Evolutionary conservation across 1,140 invertebrate species (phyloP).

Genomic region (Hyposmocoma kahamanoa): DNA sequence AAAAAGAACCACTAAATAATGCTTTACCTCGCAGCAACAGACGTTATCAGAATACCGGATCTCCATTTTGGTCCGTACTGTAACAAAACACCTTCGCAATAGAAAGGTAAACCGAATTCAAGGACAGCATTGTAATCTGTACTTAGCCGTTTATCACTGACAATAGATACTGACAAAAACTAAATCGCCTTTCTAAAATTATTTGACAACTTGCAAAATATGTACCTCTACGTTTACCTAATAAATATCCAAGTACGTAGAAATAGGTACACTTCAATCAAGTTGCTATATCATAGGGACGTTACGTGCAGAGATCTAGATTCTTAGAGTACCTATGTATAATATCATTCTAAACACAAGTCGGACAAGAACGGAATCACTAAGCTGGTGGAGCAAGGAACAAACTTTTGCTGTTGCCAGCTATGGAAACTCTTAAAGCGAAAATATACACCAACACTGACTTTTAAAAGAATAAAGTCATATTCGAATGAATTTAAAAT

Average conservation of each 20-base stretch:
- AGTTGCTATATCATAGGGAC: too few species aligned
- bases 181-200: constrained; percentile 1
- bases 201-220: neutral
- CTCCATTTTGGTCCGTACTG: constrained; percentile 17
- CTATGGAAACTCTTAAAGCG: too few species aligned
- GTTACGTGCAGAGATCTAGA: constrained; percentile 1
- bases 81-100: constrained; percentile 21
- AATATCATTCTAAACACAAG: constrained; percentile 1
- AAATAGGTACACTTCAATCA: too few species aligned
- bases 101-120: constrained; percentile 28
- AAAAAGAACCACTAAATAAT: constrained; percentile 11
- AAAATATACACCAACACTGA: too few species aligned
- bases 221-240: too few species aligned
- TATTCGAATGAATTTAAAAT: too few species aligned
- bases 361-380: constrained; percentile 1
- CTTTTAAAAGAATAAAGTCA: too few species aligned
- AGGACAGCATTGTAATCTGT: constrained; percentile 18
- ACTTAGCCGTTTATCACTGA: neutral
- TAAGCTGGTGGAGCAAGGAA: neutral
- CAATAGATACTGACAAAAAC: neutral
- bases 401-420: too few species aligned
- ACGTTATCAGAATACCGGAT: constrained; percentile 23
- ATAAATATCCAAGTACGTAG: too few species aligned
- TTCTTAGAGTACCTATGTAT: neutral
- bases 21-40: constrained; percentile 16